These are phyloP conservation scores for Sipha maydis DNA, from an alignment of 2,888 invertebrate genomes.

Conservation along the genomic window DNA sequence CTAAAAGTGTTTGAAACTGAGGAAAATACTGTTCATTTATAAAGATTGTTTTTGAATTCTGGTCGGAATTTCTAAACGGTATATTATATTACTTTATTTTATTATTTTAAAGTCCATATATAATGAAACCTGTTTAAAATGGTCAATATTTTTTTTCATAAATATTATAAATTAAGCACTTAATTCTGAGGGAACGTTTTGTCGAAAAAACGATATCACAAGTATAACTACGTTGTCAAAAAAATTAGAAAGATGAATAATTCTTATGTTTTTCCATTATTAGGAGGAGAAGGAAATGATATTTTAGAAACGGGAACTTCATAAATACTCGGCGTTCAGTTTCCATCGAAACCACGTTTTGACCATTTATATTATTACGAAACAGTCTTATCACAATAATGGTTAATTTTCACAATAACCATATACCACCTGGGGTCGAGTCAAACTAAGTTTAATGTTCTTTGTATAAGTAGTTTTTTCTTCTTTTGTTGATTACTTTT, in stretches of 20 bases:
- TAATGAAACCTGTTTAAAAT: too few species aligned
- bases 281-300: neutral
- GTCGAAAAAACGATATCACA: neutral
- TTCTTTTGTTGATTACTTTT: neutral
- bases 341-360: neutral
- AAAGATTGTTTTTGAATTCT: too few species aligned
- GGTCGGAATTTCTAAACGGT: too few species aligned
- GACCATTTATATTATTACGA: neutral
- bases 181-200: too few species aligned
- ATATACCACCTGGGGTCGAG: neutral
- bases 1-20: too few species aligned
- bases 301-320: neutral
- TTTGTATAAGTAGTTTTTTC: neutral
- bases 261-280: neutral
- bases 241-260: neutral
- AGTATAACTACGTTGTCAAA: neutral
- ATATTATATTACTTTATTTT: too few species aligned
- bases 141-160: too few species aligned
- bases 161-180: too few species aligned
- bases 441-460: neutral
- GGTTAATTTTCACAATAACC: neutral
- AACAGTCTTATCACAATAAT: neutral
- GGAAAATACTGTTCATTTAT: too few species aligned
- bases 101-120: too few species aligned
- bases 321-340: neutral